Base-by-base conservation (phyloP, 2,113 vertebrate species). In the Mixornis gularis region DNA sequence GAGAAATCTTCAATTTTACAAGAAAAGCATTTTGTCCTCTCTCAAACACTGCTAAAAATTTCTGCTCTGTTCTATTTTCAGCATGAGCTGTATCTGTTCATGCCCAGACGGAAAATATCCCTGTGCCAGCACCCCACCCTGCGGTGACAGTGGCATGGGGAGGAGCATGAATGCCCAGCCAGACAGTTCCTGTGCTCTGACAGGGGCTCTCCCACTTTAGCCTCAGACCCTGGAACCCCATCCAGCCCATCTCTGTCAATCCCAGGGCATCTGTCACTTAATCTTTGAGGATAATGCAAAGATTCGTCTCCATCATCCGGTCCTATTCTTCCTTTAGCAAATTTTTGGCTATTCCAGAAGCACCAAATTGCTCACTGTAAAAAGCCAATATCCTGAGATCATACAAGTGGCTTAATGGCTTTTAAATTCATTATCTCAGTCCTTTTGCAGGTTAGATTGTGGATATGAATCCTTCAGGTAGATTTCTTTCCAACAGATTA, bases 121-220 rank as follows among this genome's bases (percentile, higher is more conserved):
- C 13, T 40, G 22, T 38, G 51, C 32, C 66, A 79, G 49, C 44
- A 69, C 19, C 48, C 19, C 2, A 0, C 43, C 65, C 36, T 68
- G n/a, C 0, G 0, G 53, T 1, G 8, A 26, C 2, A 2, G 32
- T 41, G 46, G 46, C 30, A n/a, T 1, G 1, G 59, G 27, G 32
- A 81, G 20, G 4, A 64, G 1, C 1, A 4, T 3, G 11, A 73
- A 36, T 3, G 4, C 17, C 44, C 8, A 2, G 21, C 10, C 44
- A 65, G 49, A 5, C 4, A n/a, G 12, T 32, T 80, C 43, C 30
- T 4, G 2, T 1, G 2, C 27, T 27, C 13, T 73, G 41, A 24
- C 51, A 78, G 43, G 7, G 26, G 17, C 29, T 80, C 38, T 83
- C 48, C 27, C 60, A 34, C 20, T 7, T 53, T 7, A 43, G 24